Evolutionary conservation across 2,113 vertebrate species (phyloP).

Genomic region (Epinephelus lanceolatus): DNA sequence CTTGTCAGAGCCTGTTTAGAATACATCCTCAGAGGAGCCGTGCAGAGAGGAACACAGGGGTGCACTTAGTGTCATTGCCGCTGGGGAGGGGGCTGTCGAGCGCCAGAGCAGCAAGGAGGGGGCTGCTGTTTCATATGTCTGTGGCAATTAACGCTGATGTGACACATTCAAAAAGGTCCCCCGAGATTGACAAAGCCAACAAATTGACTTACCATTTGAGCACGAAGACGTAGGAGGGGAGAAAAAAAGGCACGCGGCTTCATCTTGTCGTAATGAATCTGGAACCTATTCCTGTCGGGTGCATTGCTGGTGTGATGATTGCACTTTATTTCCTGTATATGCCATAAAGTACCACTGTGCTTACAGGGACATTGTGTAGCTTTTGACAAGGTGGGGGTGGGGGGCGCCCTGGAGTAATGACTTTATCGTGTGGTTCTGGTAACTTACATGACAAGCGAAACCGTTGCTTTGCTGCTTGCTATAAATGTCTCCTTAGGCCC

Average conservation of each 20-base stretch:
- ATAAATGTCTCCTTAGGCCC: constrained; percentile 80
- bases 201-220: constrained; percentile 81
- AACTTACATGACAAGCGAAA: constrained; percentile 83
- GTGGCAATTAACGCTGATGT: constrained; percentile 82
- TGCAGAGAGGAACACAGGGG: constrained; percentile 69
- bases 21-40: constrained; percentile 67
- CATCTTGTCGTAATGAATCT: constrained; percentile 72
- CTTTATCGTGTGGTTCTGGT: constrained; percentile 73
- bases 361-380: constrained; percentile 69
- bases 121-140: constrained; percentile 75
- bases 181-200: constrained; percentile 79
- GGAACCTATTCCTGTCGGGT: constrained; percentile 67
- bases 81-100: constrained; percentile 66
- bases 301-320: constrained; percentile 68
- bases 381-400: constrained; percentile 60
- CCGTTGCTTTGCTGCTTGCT: constrained; percentile 72
- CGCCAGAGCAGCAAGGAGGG: constrained; percentile 42
- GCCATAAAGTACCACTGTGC: constrained; percentile 69
- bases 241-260: constrained; percentile 46
- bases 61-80: constrained; percentile 78
- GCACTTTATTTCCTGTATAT: constrained; percentile 65
- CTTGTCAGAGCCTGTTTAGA: constrained; percentile 76
- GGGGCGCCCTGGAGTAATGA: constrained; percentile 73
- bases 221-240: constrained; percentile 51
- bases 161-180: constrained; percentile 79